A percentile compares a stretch with the other conserved stretches of the same genome.
phyloP scores from a whole-genome alignment of 2,797 vertebrate species.

The Phylloscopus collybita region DNA sequence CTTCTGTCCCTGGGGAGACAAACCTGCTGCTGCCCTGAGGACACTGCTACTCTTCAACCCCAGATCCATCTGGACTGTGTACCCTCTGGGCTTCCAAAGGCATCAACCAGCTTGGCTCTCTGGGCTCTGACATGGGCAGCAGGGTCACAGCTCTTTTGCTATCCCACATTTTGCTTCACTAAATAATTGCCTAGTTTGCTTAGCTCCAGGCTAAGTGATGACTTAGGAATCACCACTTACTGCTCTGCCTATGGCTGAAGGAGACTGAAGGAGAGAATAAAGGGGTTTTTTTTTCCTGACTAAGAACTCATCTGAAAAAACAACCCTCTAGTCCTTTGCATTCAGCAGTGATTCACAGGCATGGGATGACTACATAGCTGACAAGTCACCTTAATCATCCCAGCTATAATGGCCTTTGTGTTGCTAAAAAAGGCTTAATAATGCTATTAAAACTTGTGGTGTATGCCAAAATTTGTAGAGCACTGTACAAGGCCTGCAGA shows the following conservation, averaged over 20 bases:
- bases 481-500: background rate
- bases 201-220: background rate
- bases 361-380: background rate
- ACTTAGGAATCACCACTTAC: background rate
- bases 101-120: background rate
- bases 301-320: background rate
- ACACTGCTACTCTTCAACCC: background rate
- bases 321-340: background rate
- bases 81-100: background rate
- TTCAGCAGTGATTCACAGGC: background rate
- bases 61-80: background rate
- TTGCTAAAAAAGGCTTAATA: background rate
- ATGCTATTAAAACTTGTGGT: background rate
- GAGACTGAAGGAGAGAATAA: background rate
- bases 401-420: background rate
- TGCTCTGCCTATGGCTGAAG: background rate
- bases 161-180: background rate
- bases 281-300: accelerated
- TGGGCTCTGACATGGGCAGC: background rate
- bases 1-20: background rate
- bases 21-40: background rate
- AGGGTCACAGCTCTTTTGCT: background rate
- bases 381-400: background rate
- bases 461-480: background rate
- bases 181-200: background rate